Evolutionary conservation across 2,113 vertebrate species (phyloP), one percentile per base, ranked within the genome.

Genomic region (Xyliphius kryptos): DNA sequence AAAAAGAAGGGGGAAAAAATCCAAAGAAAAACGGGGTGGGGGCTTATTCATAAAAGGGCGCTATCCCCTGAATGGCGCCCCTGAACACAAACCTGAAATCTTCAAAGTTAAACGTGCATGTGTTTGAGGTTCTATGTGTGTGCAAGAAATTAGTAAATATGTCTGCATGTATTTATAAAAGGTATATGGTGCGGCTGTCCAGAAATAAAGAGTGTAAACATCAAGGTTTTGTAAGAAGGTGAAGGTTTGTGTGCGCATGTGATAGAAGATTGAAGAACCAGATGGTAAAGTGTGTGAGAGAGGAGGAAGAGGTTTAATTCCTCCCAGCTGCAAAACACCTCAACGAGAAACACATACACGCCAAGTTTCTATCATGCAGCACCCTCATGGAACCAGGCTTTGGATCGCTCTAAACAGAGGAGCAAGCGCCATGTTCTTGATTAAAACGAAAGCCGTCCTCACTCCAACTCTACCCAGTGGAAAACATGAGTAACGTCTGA

Each of bases 221-320:
- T n/a, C n/a, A n/a, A n/a, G n/a, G n/a, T n/a, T n/a, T n/a, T n/a
- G n/a, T n/a, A n/a, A n/a, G 19, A 6, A 11, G 11, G 26, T 16
- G 26, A 9, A 6, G 11, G n/a, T 41, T 11, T 26, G 10, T 37
- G 20, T 4, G 19, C 7, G 9, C 12, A 10, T 21, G 15, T 48
- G 59, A 53, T 63, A 54, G 32, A 67, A 50, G 63, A 36, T 43
- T 66, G 57, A 63, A 38, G 65, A 68, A 51, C 70, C 70, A 72
- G 70, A 72, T 68, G 70, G 61, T 68, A 64, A 68, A 68, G 70
- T 46, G 55, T 55, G 53, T 7, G 32, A 56, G 32, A 26, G 47
- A 51, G 47, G 21, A 50, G 49, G 60, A 68, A 66, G 61, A 60
- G 46, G 38, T 14, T n/a, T n/a, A n/a, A n/a, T n/a, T n/a, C n/a